Evolutionary conservation across 2,113 vertebrate genomes (phyloP), one percentile per base, ranked within the genome.

Genomic region (Pelmatolapia mariae): DNA sequence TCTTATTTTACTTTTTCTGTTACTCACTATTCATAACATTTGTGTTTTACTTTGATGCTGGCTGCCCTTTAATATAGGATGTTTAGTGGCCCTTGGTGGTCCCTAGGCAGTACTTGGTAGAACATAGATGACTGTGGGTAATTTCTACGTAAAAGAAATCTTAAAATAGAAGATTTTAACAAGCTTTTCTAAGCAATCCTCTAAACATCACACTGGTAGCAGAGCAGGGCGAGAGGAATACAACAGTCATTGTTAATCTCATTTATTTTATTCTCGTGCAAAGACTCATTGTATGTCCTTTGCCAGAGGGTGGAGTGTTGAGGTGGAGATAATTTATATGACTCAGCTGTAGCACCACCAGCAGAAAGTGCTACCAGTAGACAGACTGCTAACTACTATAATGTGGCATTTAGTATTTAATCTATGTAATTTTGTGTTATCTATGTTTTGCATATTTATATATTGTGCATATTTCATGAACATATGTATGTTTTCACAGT

Each of bases 41-140:
- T 91, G 31, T 52, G 19, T 84, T 94, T 88, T 93, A 91, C 93
- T 93, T 89, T 90, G 66, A 92, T 83, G 13, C 80, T 73, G 76
- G 24, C 45, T 86, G 78, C 78, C 86, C 93, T 90, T 91, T 87
- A 94, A 87, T 79, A 82, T 76, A 12, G 80, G 80, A 26, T 54
- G 76, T 61, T 83, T 40, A 81, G 63, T 61, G 59, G 54, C 82
- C 80, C 86, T 79, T 83, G 47, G 61, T 73, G 71, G 33, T 52
- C 79, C 63, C 26, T 61, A 53, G 85, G 87, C 54, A 52, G 47
- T 85, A 18, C 43, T 83, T 80, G 36, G 43, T 63, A 86, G 54
- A 76, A 84, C 83, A 59, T 66, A 89, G 52, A 73, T 66, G 26
- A 53, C 53, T 54, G 76, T 81, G 79, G 63, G 63, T 81, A 54